Base-by-base conservation (phyloP, 1,140 invertebrate species). In the Macrobrachium nipponense region DNA sequence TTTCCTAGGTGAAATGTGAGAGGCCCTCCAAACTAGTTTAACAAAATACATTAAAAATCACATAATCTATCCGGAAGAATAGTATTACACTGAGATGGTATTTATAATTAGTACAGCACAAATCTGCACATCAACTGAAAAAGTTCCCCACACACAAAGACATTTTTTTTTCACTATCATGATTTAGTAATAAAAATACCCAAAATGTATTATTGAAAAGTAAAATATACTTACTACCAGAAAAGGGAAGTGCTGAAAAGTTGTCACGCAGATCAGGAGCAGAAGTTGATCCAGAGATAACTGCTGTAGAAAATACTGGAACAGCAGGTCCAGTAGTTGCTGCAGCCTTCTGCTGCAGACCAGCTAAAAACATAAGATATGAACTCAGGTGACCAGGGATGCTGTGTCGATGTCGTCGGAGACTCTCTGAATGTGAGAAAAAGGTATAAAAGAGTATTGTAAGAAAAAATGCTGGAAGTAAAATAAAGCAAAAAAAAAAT, bases 361-460 rank as follows among this genome's bases (percentile, higher is more conserved):
- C 87, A 17, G 86, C 86, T 64, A 88, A 66, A 70, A 88, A 85
- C 43, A 89, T 94, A 93, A 96, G 95, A 93, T 96, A 96, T 93
- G 96, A 96, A 93, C 94, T 96, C 94, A 96, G 95, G 94, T 97
- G 96, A 93, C 95, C 95, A 92, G 95, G 95, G 94, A 97, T 96
- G 94, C 96, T 96, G 95, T 97, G 96, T 92, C 96, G 95, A 93
- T 97, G 96, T 92, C 95, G 95, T 91, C 94, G 94, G 91, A 93
- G 92, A 93, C 93, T 93, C 92, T 93, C 93, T 91, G 92, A 60
- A 17, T 36, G n/a, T 62, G 18, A 14, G 68, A 44, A n/a, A 15
- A 10, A 70, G 68, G 68, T 27, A 43, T 70, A 15, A 27, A 70
- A 5, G 6, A 70, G 20, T 5, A 43, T 4, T 4, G 27, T 70